A percentile compares a stretch with the other conserved stretches of the same genome.
These are phyloP conservation scores for Chaunax sp. DNA, from an alignment of 2,797 vertebrate genomes.

Conservation along the genomic window DNA sequence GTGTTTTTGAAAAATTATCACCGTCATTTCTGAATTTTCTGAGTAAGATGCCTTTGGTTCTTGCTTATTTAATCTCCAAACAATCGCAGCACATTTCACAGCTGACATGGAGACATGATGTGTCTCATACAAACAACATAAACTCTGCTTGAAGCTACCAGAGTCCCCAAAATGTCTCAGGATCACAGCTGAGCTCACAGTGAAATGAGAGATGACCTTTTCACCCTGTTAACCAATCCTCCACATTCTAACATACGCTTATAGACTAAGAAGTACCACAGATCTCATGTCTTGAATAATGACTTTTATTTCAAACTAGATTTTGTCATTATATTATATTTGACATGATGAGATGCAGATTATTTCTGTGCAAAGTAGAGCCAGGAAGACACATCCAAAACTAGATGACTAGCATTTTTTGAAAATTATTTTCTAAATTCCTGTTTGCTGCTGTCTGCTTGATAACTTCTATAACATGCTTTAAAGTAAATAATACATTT, in stretches of 20 bases:
- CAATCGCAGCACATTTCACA: too few species aligned
- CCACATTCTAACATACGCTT: conserved; percentile 42
- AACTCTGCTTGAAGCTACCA: neutral
- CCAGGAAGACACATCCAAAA: too few species aligned
- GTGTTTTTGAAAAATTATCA: too few species aligned
- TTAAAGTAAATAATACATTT: neutral
- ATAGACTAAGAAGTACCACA: conserved; percentile 22
- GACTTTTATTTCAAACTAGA: neutral
- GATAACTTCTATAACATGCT: neutral
- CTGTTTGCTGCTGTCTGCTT: neutral
- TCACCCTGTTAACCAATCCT: conserved; percentile 29
- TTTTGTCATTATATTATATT: neutral
- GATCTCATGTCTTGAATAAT: neutral
- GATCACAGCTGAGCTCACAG: conserved; percentile 37
- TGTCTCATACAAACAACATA: neutral
- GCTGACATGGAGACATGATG: neutral
- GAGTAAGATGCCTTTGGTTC: neutral
- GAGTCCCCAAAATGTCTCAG: conserved; percentile 6
- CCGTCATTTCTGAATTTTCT: neutral
- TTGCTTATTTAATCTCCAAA: too few species aligned
- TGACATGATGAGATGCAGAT: neutral
- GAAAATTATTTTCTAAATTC: neutral
- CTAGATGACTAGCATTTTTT: too few species aligned
- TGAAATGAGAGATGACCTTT: conserved; percentile 59
- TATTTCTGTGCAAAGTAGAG: neutral